A percentile compares a stretch with the other conserved stretches of the same genome.
phyloP scores from a whole-genome alignment of 1,140 invertebrate genomes.

The Argopecten irradians region DNA sequence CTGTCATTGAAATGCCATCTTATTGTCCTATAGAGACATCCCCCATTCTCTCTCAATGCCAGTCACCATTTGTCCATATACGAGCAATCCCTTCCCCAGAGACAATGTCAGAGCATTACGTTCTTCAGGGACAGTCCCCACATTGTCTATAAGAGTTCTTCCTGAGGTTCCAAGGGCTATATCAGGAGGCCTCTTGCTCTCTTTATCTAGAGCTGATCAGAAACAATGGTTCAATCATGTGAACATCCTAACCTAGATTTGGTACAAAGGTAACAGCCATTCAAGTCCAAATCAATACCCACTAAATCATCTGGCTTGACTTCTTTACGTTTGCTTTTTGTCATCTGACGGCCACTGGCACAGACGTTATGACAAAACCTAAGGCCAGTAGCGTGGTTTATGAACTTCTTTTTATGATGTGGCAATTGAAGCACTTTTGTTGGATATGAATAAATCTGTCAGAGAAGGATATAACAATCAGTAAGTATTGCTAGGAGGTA shows the following conservation, averaged over 20 bases:
- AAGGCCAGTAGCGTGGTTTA: background rate
- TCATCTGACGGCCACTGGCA: background rate
- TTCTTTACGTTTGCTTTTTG: background rate
- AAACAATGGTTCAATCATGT: background rate
- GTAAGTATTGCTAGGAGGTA: background rate
- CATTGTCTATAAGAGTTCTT: background rate
- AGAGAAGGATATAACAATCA: background rate
- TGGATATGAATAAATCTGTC: background rate
- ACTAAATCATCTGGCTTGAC: background rate
- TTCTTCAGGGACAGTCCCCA: too few relatives aligned
- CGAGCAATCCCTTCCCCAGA: too few relatives aligned
- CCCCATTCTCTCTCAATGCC: too few relatives aligned
- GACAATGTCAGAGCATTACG: too few relatives aligned
- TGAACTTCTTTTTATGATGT: conserved; percentile 10
- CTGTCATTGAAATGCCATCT: too few relatives aligned
- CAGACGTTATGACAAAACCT: background rate
- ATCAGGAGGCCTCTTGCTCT: background rate
- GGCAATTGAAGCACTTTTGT: background rate
- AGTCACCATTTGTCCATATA: too few relatives aligned
- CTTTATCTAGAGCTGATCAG: background rate
- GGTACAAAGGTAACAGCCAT: background rate
- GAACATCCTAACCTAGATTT: background rate
- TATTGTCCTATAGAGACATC: too few relatives aligned
- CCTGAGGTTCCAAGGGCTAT: background rate
- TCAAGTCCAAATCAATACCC: background rate